A percentile compares a stretch with the other conserved stretches of the same genome.
Conservation (phyloP, 2,113 vertebrate species). For the Bubo scandiacus region DNA sequence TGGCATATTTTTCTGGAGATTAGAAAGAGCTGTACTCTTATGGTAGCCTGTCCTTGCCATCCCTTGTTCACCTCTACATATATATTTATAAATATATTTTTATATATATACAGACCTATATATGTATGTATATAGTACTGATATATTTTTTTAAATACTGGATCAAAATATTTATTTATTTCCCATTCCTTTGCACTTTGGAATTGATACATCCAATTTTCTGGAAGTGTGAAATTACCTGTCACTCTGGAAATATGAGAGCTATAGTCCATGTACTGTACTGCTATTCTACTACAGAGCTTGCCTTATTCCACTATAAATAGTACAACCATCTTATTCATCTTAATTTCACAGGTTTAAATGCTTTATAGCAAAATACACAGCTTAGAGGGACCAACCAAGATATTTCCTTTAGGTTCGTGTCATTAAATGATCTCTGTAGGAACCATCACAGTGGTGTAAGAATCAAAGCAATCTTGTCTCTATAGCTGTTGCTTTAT, state of each 20-base stretch:
- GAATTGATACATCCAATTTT: background rate
- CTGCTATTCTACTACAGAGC: background rate
- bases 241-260: background rate
- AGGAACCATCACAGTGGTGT: background rate
- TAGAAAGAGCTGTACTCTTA: background rate
- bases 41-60: background rate
- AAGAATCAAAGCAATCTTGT: background rate
- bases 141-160: background rate
- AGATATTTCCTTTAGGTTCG: background rate
- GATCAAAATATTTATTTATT: background rate
- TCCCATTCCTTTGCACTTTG: background rate
- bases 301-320: background rate
- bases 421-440: background rate
- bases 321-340: background rate
- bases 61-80: background rate
- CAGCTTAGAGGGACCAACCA: background rate
- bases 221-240: background rate
- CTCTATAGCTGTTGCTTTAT: background rate
- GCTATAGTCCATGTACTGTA: background rate
- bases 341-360: background rate
- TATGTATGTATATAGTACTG: background rate
- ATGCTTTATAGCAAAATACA: background rate
- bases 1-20: background rate
- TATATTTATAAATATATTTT: background rate
- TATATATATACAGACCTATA: background rate